A percentile compares a stretch with the other conserved stretches of the same genome.
These are phyloP conservation scores for Squalus acanthias DNA, from an alignment of 2,797 vertebrate genomes.

Conservation along the genomic window DNA sequence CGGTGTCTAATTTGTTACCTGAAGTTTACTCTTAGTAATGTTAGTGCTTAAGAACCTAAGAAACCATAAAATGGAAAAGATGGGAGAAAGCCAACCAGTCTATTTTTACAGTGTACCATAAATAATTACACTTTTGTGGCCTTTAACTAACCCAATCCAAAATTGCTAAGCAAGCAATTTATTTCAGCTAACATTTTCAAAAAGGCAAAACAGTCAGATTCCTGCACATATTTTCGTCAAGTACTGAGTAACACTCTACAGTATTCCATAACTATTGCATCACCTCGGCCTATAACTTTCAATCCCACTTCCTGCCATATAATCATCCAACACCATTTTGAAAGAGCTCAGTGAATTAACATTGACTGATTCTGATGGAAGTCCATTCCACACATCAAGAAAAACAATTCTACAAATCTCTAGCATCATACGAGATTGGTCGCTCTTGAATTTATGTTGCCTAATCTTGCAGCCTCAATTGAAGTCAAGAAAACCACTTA, in stretches of 20 bases:
- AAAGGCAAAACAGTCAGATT: not conserved
- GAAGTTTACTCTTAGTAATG: conserved; percentile 41
- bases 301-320: not conserved
- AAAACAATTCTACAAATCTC: not conserved
- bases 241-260: not conserved
- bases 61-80: not conserved
- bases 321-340: not conserved
- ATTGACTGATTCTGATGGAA: not conserved
- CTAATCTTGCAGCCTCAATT: not conserved
- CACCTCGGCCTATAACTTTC: not conserved
- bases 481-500: not conserved
- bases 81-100: not conserved
- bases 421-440: not conserved
- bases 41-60: not conserved
- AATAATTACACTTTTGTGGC: not conserved
- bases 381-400: not conserved
- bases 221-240: not conserved
- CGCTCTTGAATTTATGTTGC: not conserved
- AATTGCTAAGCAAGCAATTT: not conserved
- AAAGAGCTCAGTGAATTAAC: not conserved
- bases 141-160: too few relatives aligned
- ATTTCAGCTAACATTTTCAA: not conserved
- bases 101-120: not conserved
- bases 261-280: not conserved
- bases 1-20: not conserved